Base-by-base conservation (phyloP, 2,888 invertebrate genomes). In the Venustoraphidia nigricollis region DNA sequence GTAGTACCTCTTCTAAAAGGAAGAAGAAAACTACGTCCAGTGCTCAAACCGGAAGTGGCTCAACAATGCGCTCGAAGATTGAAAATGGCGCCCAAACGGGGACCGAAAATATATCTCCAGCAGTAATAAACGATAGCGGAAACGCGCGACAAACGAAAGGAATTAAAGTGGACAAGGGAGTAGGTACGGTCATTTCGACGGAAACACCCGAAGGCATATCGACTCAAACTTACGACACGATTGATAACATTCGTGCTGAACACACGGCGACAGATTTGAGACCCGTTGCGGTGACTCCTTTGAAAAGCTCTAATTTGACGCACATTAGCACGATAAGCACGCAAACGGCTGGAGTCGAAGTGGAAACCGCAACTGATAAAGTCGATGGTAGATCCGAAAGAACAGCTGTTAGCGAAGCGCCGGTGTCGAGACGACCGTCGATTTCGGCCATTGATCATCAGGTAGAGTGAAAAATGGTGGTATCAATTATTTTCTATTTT, bases 141-240 rank as follows among this genome's bases (percentile, higher is more conserved):
- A 27, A 27, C 3, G 27, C 6, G 6, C 27, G 27, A 6, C 3
- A 42, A 14, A 42, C 34, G 2, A 42, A 13, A 17, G 38, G 17
- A 10, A 36, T 14, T 36, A 45, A 45, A 45, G 46, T 46, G 9
- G 46, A 46, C 13, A 39, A 34, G 10, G 46, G 46, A 34, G 46
- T 46, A 11, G 46, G 46, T 2, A 39, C 46, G 4, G 11, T 10
- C 10, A 35, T 17, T n/a, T n/a, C 39, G n/a, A 39, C 8, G n/a
- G 34, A 52, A 40, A 34, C 88, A 36, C 89, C 90, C 3, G 90
- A 90, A 65, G 86, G 72, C 61, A 88, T 86, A 59, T 86, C 89
- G 34, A 91, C 90, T 27, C 90, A 91, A 6, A 27, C 27, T 27
- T 27, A 27, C 27, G 40, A 14, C 40, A 14, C 40, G 40, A 10